Conservation (phyloP, 2,797 vertebrate species). For the Phalanger gymnotis region DNA sequence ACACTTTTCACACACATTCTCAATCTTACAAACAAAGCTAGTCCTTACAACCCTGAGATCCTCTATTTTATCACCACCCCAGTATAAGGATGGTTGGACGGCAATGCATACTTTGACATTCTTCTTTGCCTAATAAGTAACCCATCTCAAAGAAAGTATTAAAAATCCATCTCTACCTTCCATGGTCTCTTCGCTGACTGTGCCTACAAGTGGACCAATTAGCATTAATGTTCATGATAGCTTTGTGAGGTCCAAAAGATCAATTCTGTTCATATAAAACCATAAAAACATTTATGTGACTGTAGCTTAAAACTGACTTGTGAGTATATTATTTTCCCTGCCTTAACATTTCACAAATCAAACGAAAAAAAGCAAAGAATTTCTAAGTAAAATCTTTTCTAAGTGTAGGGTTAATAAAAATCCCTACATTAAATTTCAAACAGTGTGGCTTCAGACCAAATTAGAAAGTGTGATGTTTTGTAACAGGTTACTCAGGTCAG, state of each 20-base stretch:
- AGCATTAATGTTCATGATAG: background rate
- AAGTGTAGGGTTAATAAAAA: slow-evolving; percentile 23
- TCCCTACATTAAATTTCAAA: slow-evolving; percentile 6
- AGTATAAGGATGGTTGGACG: background rate
- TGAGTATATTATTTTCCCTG: background rate
- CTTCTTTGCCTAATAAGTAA: background rate
- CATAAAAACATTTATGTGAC: slow-evolving; percentile 35
- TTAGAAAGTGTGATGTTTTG: slow-evolving; percentile 50
- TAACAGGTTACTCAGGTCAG: slow-evolving; percentile 38
- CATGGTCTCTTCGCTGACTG: background rate
- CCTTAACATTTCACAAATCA: slow-evolving; percentile 33
- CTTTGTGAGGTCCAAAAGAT: slow-evolving; percentile 46
- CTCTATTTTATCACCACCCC: background rate
- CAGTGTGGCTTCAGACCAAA: slow-evolving; percentile 6
- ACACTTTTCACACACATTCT: background rate
- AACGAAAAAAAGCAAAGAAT: slow-evolving; percentile 31
- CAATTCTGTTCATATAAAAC: slow-evolving; percentile 18
- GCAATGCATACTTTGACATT: background rate
- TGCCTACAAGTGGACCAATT: background rate
- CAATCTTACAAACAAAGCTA: background rate
- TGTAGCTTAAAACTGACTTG: slow-evolving; percentile 5
- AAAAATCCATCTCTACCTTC: background rate
- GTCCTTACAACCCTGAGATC: background rate
- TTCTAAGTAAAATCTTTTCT: slow-evolving; percentile 46
- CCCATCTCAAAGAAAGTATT: background rate